A percentile compares a stretch with the other conserved stretches of the same genome.
phyloP scores from a whole-genome alignment of 2,797 vertebrate species.

The Falco novaeseelandiae region DNA sequence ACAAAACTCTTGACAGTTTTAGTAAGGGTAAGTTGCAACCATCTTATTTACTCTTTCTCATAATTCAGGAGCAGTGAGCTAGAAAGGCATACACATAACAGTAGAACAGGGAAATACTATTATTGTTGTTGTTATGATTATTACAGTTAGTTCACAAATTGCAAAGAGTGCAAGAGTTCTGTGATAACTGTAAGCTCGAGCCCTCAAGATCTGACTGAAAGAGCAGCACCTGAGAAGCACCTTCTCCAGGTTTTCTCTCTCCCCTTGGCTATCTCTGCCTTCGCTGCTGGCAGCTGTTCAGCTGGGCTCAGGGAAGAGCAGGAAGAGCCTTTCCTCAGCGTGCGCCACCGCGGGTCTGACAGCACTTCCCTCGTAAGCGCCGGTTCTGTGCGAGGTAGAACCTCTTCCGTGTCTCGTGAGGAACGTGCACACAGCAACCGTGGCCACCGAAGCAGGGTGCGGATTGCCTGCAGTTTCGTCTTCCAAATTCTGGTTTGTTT shows the following conservation, averaged over 20 bases:
- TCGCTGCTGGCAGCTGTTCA: neutral
- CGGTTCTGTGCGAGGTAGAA: accelerated
- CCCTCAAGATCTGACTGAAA: neutral
- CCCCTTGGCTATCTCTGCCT: accelerated
- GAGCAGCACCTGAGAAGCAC: neutral
- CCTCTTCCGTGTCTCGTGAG: accelerated
- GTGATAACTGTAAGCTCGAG: accelerated
- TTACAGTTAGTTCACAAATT: neutral
- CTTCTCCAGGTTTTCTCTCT: neutral
- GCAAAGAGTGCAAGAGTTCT: neutral
- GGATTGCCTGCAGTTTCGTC: accelerated
- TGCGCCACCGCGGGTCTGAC: accelerated
- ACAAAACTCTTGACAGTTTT: neutral
- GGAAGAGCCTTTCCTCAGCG: neutral
- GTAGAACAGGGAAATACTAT: neutral
- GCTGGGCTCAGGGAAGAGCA: neutral
- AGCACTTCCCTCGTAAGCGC: accelerated
- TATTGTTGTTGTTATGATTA: neutral
- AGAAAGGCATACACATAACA: neutral
- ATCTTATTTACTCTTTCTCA: neutral
- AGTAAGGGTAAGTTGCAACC: neutral
- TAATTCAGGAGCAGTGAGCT: neutral
- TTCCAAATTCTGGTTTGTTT: neutral
- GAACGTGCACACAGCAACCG: accelerated
- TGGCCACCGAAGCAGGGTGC: accelerated